Base-by-base conservation (phyloP, 2,113 vertebrate species). In the Labrus mixtus region DNA sequence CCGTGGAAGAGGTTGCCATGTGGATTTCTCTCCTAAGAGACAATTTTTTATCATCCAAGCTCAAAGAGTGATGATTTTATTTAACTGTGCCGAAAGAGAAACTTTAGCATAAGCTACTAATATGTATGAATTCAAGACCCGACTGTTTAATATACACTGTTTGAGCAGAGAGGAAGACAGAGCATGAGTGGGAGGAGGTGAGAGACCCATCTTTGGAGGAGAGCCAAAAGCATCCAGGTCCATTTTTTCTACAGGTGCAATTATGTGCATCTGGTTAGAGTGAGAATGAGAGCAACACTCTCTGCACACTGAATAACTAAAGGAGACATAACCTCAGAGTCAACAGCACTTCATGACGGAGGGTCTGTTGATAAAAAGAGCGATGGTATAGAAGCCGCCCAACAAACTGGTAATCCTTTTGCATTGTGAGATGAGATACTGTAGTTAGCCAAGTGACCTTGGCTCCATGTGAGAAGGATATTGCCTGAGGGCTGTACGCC, bases 361-460 rank as follows among this genome's bases (percentile, higher is more conserved):
- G 76, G 0, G 68, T 64, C 58, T 65, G 67, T 65, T 61, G 61
- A 81, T 37, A 37, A 53, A 72, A 39, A 29, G 54, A 50, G 59
- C 10, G 41, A 81, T 54, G 15, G 51, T 12, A 58, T 66, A 51
- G 75, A 67, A 39, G 70, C 33, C 45, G 55, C 55, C 73, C 64
- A 56, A 68, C 77, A 66, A 76, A 76, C 69, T 66, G 41, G n/a
- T 80, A 80, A 85, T 83, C 84, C 74, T 74, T 67, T 65, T 68
- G 76, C 79, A 67, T 78, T 76, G 69, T 85, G 73, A 88, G 83
- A 89, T 88, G 84, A 89, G 87, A 85, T 83, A 59, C 71, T 57
- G 73, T 76, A 78, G 84, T 82, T 79, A 69, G 68, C 80, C 68
- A 74, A 73, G 87, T 89, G 90, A 93, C 91, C 89, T 91, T 92